These are phyloP conservation scores for Agrypnia vestita DNA, from an alignment of 1,140 invertebrate genomes.

Conservation along the genomic window DNA sequence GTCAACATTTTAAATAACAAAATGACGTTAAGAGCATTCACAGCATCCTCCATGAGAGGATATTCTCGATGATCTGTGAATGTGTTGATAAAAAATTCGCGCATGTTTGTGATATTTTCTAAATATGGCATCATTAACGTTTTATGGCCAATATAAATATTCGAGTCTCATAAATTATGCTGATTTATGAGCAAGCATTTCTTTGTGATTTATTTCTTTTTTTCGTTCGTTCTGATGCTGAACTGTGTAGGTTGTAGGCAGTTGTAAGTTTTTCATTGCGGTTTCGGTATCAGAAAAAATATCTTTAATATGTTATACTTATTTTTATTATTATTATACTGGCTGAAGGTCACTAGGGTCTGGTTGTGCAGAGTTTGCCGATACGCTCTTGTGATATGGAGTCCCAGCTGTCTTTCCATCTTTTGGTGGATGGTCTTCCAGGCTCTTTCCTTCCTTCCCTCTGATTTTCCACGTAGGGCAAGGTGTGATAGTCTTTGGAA, in stretches of 20 bases:
- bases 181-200: constrained; percentile 29
- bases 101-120: constrained; percentile 12
- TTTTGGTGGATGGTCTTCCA: too few species aligned
- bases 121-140: constrained; percentile 35
- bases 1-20: constrained; percentile 12
- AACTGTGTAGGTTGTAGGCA: background rate
- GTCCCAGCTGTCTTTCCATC: too few species aligned
- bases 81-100: constrained; percentile 5
- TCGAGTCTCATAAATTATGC: constrained; percentile 20
- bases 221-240: background rate
- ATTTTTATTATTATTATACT: too few species aligned
- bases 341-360: too few species aligned
- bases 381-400: too few species aligned
- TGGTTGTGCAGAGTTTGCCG: too few species aligned
- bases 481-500: too few species aligned
- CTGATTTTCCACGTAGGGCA: too few species aligned
- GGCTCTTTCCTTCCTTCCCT: too few species aligned
- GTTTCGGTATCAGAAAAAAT: background rate
- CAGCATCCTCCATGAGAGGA: background rate
- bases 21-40: background rate
- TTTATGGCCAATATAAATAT: constrained; percentile 34
- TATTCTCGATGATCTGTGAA: constrained; percentile 18
- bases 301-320: too few species aligned
- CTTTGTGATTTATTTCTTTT: constrained; percentile 10
- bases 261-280: background rate